Evolutionary conservation across 2,888 invertebrate species (phyloP), one percentile per base, ranked within the genome.

Genomic region (Zaprionus lineosus): DNA sequence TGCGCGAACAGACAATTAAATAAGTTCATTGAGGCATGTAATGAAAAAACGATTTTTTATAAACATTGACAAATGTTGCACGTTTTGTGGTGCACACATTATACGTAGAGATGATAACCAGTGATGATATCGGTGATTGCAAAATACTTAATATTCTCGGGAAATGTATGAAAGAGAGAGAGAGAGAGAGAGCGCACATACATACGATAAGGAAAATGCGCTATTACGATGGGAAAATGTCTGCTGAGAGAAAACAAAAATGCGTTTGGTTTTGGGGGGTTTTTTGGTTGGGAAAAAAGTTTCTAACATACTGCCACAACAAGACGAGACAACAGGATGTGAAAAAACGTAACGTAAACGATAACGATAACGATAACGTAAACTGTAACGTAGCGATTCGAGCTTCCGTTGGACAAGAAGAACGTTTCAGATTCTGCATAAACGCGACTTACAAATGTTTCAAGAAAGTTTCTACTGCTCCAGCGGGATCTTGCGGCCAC

Each of bases 381-480:
- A n/a, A n/a, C n/a, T n/a, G n/a, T n/a, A n/a, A n/a, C n/a, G 16
- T 48, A 41, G 29, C 19, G 43, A 60, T 43, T 26, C 43, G 53
- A 50, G 62, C 46, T 28, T 33, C 43, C 44, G 48, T 44, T 44
- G 31, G n/a, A n/a, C n/a, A n/a, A 28, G 43, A 8, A 31, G 40
- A 48, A 34, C 34, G 9, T 47, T 24, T 43, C 29, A 18, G 28
- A 37, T 34, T 37, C 36, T 31, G 48, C 46, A 34, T 8, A 46
- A 41, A 36, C 52, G 50, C 67, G 79, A 90, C 90, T 90, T 90
- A 90, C 90, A 90, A 90, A 89, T 90, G 89, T 88, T 86, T 88
- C 85, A 88, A 88, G 74, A 84, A 86, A 86, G 83, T 87, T 77
- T 86, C 87, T 89, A 89, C 86, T 89, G 87, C 82, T 90, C 89